Conservation (phyloP, 2,797 vertebrate species). For the Enteromius anoplus region DNA sequence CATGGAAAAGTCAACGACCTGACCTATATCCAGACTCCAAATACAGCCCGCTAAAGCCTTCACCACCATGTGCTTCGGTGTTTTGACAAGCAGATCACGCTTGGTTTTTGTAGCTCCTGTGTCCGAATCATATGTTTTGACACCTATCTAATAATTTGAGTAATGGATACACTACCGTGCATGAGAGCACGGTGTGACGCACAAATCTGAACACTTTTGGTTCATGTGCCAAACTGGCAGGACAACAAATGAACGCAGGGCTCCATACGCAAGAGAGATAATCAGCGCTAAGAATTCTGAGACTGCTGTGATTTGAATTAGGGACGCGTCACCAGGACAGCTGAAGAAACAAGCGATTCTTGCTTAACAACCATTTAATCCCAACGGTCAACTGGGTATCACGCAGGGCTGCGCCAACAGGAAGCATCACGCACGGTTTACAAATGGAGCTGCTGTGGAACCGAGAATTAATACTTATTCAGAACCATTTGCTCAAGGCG, state of each 20-base stretch:
- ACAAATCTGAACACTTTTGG: neutral
- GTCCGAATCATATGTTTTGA: neutral
- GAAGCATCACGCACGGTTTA: slow-evolving; percentile 12
- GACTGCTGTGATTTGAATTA: slow-evolving; percentile 46
- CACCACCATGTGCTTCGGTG: neutral
- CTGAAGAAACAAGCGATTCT: slow-evolving; percentile 49
- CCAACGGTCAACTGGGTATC: slow-evolving; percentile 39
- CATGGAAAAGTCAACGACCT: slow-evolving; percentile 39
- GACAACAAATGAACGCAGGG: neutral
- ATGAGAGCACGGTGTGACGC: neutral
- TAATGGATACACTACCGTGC: neutral
- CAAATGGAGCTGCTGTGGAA: slow-evolving; percentile 5
- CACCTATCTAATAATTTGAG: neutral
- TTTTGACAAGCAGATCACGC: slow-evolving; percentile 20
- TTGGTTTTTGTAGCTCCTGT: slow-evolving; percentile 8
- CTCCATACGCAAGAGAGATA: slow-evolving; percentile 21
- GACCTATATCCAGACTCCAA: slow-evolving; percentile 47
- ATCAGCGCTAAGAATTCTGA: slow-evolving; percentile 25
- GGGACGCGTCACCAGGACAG: slow-evolving; percentile 38
- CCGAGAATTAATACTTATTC: neutral
- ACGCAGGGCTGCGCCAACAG: slow-evolving; percentile 41
- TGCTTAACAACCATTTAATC: slow-evolving; percentile 47
- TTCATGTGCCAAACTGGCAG: neutral
- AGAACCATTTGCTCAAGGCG: neutral
- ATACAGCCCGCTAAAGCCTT: slow-evolving; percentile 22